Conservation (phyloP, 2,797 vertebrate species). For the Pseudochirops corinnae region DNA sequence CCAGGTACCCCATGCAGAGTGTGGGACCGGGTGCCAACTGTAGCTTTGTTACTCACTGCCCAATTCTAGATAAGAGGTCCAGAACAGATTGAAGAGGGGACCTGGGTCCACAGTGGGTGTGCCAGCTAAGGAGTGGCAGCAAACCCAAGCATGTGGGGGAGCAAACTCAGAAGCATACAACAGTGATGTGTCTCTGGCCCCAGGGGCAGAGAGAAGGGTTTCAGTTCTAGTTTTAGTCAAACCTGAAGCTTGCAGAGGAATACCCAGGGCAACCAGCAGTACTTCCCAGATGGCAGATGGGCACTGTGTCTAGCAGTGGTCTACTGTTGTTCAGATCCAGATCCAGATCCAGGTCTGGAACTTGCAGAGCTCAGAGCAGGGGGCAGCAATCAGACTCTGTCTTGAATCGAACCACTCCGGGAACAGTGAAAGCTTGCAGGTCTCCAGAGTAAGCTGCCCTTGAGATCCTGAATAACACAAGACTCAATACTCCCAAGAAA, state of each 20-base stretch:
- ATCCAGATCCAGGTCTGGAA: neutral
- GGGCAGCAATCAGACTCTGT: neutral
- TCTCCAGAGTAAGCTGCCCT: neutral
- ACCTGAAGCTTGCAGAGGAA: neutral
- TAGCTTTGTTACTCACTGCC: neutral
- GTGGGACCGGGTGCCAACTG: too few species aligned
- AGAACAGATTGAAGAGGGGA: neutral
- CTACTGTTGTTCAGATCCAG: neutral
- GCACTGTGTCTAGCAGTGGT: neutral
- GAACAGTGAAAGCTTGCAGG: neutral
- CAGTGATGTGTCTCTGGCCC: neutral
- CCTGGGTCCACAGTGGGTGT: neutral
- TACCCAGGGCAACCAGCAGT: neutral
- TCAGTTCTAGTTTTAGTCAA: neutral
- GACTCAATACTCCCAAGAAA: neutral
- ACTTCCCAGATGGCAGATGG: neutral
- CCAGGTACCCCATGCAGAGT: neutral
- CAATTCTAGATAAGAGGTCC: neutral
- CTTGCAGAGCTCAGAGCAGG: neutral
- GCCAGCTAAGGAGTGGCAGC: neutral
- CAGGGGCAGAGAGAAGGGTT: neutral
- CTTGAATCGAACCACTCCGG: neutral
- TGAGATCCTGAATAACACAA: neutral
- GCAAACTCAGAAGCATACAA: neutral
- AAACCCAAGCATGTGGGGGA: neutral